Evolutionary conservation across 2,113 vertebrate species (phyloP), one percentile per base, ranked within the genome.

Genomic region (Channa argus): DNA sequence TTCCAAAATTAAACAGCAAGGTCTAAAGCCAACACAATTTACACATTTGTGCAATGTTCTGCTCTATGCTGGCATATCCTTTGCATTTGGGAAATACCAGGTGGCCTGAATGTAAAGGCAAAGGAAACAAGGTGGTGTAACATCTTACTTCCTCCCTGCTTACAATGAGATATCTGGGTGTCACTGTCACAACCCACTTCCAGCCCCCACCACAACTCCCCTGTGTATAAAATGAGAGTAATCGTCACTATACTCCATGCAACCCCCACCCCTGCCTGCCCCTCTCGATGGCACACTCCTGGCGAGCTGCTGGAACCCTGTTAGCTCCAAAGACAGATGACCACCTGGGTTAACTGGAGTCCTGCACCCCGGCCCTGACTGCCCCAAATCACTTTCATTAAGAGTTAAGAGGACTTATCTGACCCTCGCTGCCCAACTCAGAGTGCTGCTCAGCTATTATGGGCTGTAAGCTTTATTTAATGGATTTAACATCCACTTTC

Each of bases 401-500:
- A 90, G 91, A 94, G 82, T 91, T 89, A 92, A 89, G 84, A 77
- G 91, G 88, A 94, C 93, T 91, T 91, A 93, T 93, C 86, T 93
- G 92, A 92, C 89, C 91, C 91, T 85, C 85, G 60, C 90, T 89
- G 90, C 79, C 84, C 87, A 79, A 90, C 86, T 84, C 95, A 86
- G 94, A 96, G 95, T 94, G 95, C 95, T 95, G 96, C 95, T 95
- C 93, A 92, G 94, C 95, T 93, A 96, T 80, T 94, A 96, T 92
- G 89, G 92, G 92, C 92, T 95, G 95, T 97, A 98, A 99, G 97
- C 97, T 99, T 98, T 98, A 98, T 97, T 98, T 98, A 98, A 99
- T 98, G 95, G 97, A 98, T 99, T 99, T 98, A 98, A 97, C 96
- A 98, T 98, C 96, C 96, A 97, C 97, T 96, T 96, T 96, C 94